Conservation (phyloP, 1,140 invertebrate species). For the Penaeus vannamei region DNA sequence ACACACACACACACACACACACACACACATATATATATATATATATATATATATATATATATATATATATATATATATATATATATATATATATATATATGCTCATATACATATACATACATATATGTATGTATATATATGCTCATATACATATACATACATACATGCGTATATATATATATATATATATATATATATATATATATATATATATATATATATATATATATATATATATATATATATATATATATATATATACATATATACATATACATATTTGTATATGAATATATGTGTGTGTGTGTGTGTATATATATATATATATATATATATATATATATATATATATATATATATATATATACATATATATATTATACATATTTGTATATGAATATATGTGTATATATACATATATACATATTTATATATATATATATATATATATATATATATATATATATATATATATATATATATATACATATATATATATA, state of each 20-base stretch:
- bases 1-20: neutral
- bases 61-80: conserved; percentile 32
- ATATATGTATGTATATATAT: conserved; percentile 17
- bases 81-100: conserved; percentile 29
- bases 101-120: neutral
- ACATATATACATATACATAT: conserved; percentile 29
- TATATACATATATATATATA: neutral
- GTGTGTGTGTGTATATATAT: neutral
- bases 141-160: neutral
- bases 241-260: neutral
- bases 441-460: conserved; percentile 28
- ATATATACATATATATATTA: neutral
- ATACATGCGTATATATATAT: neutral
- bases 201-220: neutral
- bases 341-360: neutral
- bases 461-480: neutral
- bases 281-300: neutral
- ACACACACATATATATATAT: conserved; percentile 5
- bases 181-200: neutral
- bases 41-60: conserved; percentile 1
- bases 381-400: neutral
- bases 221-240: neutral
- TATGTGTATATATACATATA: conserved; percentile 33
- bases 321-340: neutral
- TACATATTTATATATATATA: conserved; percentile 25